Base-by-base conservation (phyloP, 2,888 invertebrate genomes). In the Diadegma fenestrale region DNA sequence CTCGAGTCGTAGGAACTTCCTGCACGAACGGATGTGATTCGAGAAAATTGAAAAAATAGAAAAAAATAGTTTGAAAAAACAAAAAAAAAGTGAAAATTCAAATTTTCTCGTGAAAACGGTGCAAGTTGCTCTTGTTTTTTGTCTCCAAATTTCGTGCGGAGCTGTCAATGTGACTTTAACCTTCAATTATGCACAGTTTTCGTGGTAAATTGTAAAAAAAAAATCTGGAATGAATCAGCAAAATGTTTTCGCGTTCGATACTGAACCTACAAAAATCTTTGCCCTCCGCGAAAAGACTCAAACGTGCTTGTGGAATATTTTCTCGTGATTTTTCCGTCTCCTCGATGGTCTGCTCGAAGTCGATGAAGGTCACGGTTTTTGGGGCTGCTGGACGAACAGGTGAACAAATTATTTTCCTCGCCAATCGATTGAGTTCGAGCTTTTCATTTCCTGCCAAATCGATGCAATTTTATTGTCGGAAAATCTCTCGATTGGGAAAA, bases 341-440 rank as follows among this genome's bases (percentile, higher is more conserved):
- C 10, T 71, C 84, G 48, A 80, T 58, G 1, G 71, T 80, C 22
- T 83, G 86, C 45, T 88, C 91, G 30, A 90, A 88, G 81, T 86
- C 86, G 45, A 88, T 95, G 94, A 95, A 95, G 90, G 94, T 95
- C 12, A 95, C 95, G 8, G 94, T 95, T 54, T 94, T 95, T 80
- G 95, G 95, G 1, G 95, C 95, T 14, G 94, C 94, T 54, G 95
- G 95, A 51, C 92, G 93, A 82, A 95, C 95, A 87, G 95, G 95
- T 95, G 90, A 51, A 30, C 12, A 75, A 43, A 54, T 76, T 26
- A 69, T 77, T 30, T n/a, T n/a, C 45, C 8, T 12, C 14, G 22
- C 14, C 3, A 3, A 22, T 26, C 12, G 5, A 26, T 26, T 12
- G 17, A 19, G 51, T 19, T 19, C 26, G 58, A 58, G 4, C 12